phyloP scores from a whole-genome alignment of 2,797 vertebrate species.

The Chrysocyon brachyurus region DNA sequence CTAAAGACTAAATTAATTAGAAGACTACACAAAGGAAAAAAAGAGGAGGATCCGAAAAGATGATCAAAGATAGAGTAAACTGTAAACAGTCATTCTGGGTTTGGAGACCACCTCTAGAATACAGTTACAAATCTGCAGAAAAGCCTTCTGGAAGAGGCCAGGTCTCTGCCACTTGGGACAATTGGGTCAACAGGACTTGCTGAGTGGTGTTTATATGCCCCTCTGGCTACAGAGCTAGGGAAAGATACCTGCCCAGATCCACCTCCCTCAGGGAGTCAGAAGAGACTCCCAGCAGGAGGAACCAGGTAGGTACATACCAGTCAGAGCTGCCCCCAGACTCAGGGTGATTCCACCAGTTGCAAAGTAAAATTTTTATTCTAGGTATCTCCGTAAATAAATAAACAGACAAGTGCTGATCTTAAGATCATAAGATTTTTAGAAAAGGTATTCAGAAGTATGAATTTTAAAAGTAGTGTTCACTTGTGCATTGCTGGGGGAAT shows the following conservation, averaged over 20 bases:
- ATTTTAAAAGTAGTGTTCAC: not conserved
- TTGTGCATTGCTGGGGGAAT: not conserved
- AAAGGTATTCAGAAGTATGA: not conserved
- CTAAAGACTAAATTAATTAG: not conserved
- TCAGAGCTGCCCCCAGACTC: not conserved
- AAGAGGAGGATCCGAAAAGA: not conserved
- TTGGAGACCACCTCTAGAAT: not conserved
- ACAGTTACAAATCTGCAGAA: not conserved
- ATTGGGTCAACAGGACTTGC: not conserved
- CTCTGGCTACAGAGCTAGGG: not conserved
- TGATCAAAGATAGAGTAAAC: not conserved
- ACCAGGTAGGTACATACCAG: rapidly evolving
- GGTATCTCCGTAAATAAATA: not conserved
- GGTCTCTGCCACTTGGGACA: not conserved
- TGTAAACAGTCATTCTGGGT: not conserved
- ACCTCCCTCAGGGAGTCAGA: not conserved
- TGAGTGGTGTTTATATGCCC: not conserved
- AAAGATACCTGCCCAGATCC: not conserved
- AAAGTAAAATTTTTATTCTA: not conserved
- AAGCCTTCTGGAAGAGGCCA: not conserved
- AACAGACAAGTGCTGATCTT: not conserved
- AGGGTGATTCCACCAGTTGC: not conserved
- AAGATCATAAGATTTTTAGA: not conserved
- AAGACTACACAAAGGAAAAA: not conserved
- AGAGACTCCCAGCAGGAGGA: not conserved